A percentile compares a stretch with the other conserved stretches of the same genome.
Evolutionary conservation across 2,113 vertebrate species (phyloP).

Genomic region (Thalassoma bifasciatum): DNA sequence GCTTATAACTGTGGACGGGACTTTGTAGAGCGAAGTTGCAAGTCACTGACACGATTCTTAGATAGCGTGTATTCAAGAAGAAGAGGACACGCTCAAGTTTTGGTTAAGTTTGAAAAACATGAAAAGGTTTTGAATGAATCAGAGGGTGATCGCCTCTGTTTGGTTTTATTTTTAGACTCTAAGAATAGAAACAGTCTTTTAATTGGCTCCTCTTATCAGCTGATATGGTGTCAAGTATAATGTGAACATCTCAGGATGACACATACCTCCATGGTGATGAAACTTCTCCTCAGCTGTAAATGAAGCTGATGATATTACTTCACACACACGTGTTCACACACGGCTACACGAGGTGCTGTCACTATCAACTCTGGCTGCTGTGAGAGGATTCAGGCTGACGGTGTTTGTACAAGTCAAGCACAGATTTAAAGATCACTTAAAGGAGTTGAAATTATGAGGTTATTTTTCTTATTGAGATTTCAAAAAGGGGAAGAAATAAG

Average conservation of each 20-base stretch:
- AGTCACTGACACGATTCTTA: slow-evolving; percentile 13
- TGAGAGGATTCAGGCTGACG: background rate
- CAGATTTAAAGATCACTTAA: no score
- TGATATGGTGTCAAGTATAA: slow-evolving; percentile 8
- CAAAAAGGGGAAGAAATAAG: no score
- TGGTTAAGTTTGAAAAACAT: no score
- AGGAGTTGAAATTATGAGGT: no score
- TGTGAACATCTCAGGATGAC: slow-evolving; percentile 9
- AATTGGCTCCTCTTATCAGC: slow-evolving; percentile 1
- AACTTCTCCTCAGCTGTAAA: slow-evolving; percentile 42
- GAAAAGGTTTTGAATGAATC: background rate
- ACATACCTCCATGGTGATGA: slow-evolving; percentile 29
- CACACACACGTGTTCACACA: background rate
- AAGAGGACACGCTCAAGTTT: background rate
- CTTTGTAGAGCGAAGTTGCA: background rate
- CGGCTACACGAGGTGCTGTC: background rate
- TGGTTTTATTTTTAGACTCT: slow-evolving; percentile 18
- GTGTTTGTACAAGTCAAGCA: no score
- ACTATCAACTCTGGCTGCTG: slow-evolving; percentile 24
- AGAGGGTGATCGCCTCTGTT: background rate
- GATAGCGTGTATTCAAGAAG: background rate
- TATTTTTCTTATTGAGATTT: no score
- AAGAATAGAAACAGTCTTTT: slow-evolving; percentile 42
- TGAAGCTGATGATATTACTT: slow-evolving; percentile 56
- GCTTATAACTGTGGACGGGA: slow-evolving; percentile 33